phyloP scores from a whole-genome alignment of 2,797 vertebrate species.

The Leptodactylus fallax region DNA sequence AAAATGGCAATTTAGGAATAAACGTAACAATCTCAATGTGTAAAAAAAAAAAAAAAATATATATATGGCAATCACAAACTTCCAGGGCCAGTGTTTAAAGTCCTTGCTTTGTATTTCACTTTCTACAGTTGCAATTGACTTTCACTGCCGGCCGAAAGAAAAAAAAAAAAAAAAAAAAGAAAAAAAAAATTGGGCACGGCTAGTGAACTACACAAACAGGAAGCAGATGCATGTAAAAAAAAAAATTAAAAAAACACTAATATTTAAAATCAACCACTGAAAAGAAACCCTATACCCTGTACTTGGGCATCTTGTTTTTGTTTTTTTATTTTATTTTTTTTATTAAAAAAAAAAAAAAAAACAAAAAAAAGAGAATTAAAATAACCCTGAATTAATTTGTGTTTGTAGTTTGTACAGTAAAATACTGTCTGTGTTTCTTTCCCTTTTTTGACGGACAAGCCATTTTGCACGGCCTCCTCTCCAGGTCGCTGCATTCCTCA shows the following conservation, averaged over 20 bases:
- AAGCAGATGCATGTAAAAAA: slow-evolving; percentile 81
- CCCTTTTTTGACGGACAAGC: slow-evolving; percentile 79
- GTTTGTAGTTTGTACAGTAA: slow-evolving; percentile 93
- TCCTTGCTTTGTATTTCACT: slow-evolving; percentile 65
- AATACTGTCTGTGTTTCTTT: slow-evolving; percentile 72
- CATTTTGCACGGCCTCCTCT: slow-evolving; percentile 73
- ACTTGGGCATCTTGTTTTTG: slow-evolving; percentile 84
- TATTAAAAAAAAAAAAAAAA: slow-evolving; percentile 77
- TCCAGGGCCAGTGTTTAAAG: slow-evolving; percentile 80
- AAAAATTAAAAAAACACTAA: slow-evolving; percentile 77
- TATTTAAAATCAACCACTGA: slow-evolving; percentile 87
- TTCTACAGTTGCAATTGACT: slow-evolving; percentile 75
- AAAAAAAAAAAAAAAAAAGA: slow-evolving; percentile 60
- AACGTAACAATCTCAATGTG: slow-evolving; percentile 97
- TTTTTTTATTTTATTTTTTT: slow-evolving; percentile 61
- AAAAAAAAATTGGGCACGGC: slow-evolving; percentile 65
- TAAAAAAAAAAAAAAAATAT: slow-evolving; percentile 73
- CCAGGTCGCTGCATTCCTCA: slow-evolving; percentile 69
- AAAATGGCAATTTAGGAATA: slow-evolving; percentile 94
- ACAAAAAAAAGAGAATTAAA: slow-evolving; percentile 79
- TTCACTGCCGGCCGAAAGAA: slow-evolving; percentile 68
- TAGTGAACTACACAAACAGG: slow-evolving; percentile 75
- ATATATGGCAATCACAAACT: slow-evolving; percentile 71
- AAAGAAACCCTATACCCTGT: slow-evolving; percentile 76
- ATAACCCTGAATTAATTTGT: slow-evolving; percentile 89